Base-by-base conservation (phyloP, 2,113 vertebrate genomes). In the Oenanthe melanoleuca region DNA sequence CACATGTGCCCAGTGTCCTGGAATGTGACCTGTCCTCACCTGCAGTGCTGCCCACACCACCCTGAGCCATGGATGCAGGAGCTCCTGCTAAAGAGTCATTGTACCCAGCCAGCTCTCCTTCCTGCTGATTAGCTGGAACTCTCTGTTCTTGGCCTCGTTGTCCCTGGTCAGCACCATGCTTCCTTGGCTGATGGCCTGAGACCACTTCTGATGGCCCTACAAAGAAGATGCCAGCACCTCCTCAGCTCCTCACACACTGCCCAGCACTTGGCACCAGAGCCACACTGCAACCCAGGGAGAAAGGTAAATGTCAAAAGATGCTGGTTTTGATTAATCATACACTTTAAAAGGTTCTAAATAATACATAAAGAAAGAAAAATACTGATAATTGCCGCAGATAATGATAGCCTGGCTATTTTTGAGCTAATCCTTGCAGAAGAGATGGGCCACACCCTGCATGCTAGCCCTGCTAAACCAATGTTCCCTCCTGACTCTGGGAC, bases 1-100 rank as follows among this genome's bases (percentile, higher is more conserved):
- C 10, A 3, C 1, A 0, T 19, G 4, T 33, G 44, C 31, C n/a
- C 31, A 4, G 1, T 2, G 1, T 16, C 12, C 13, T 5, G 6
- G 42, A 61, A n/a, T 47, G 29, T 7, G 9, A 9, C 31, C n/a
- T 53, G 21, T 31, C 31, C 44, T 55, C 15, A 3, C 59, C 52
- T 23, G 28, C 69, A 77, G 47, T 63, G 12, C 11, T 47, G 25
- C n/a, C 57, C 3, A 0, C 34, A 6, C 22, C 50, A 21, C 37
- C 52, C 2, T 1, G 49, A 71, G 70, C 40, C 0, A 0, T 9
- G 28, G n/a, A 38, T 6, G 3, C 49, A 33, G 84, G 16, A 86
- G 42, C 12, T 34, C 22, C 67, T 57, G 61, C 45, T 37, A 3
- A 37, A 37, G 31, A 71, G 47, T 13, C 2, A 0, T 3, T 9